phyloP scores from a whole-genome alignment of 2,797 vertebrate species.

The Melopsittacus undulatus region DNA sequence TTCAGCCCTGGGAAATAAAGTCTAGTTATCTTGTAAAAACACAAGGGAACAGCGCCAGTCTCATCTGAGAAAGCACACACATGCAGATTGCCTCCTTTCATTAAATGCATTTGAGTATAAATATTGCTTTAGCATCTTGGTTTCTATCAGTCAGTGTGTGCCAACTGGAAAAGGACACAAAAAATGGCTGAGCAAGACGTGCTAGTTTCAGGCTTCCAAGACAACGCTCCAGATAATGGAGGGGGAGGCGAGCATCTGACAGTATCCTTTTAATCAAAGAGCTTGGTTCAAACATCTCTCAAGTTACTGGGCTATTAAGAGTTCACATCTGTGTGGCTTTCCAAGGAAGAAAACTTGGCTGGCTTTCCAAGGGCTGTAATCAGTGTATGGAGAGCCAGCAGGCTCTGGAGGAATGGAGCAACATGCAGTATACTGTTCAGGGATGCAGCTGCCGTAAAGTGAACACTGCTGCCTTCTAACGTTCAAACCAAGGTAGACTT shows the following conservation, averaged over 20 bases:
- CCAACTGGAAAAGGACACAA: slow-evolving; percentile 69
- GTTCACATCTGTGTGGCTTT: slow-evolving; percentile 46
- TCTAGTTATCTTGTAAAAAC: slow-evolving; percentile 46
- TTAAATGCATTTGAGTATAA: slow-evolving; percentile 64
- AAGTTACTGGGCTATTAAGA: slow-evolving; percentile 23
- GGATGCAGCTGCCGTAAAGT: not conserved
- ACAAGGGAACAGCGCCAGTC: slow-evolving; percentile 59
- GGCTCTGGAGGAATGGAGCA: slow-evolving; percentile 29
- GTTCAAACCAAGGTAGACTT: slow-evolving; percentile 35
- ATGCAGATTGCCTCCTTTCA: slow-evolving; percentile 70
- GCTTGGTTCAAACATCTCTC: slow-evolving; percentile 27
- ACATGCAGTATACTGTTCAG: not conserved
- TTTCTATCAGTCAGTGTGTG: slow-evolving; percentile 47
- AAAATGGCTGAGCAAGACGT: slow-evolving; percentile 57
- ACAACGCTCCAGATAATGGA: slow-evolving; percentile 15
- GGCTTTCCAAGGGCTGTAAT: slow-evolving; percentile 30
- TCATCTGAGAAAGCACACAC: slow-evolving; percentile 60
- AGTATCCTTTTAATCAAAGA: slow-evolving; percentile 54
- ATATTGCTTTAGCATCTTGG: slow-evolving; percentile 69
- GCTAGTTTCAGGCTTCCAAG: slow-evolving; percentile 41
- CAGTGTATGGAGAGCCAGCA: slow-evolving; percentile 12
- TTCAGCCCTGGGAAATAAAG: slow-evolving; percentile 52
- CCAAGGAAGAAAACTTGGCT: slow-evolving; percentile 56
- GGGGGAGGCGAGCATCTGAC: slow-evolving; percentile 36
- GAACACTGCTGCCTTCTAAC: slow-evolving; percentile 70